Percentiles rank a stretch among this genome's conserved stretches.
These are phyloP conservation scores for Heliopora coerulea DNA, from an alignment of 92 coral and sea anemone genomes.

Conservation along the genomic window DNA sequence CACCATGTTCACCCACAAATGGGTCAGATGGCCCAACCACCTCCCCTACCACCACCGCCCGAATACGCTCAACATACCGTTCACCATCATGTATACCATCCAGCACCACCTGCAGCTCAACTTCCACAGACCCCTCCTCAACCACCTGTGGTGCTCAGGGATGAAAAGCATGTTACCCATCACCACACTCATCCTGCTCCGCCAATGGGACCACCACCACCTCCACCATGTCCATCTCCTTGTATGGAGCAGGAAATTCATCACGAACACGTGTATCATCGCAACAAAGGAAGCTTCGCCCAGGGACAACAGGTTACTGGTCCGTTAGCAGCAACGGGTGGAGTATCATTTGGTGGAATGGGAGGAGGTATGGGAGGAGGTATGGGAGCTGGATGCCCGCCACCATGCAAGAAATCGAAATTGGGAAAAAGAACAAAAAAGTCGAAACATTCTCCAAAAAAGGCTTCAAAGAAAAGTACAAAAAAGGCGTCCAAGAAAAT, in stretches of 20 bases:
- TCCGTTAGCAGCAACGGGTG: conserved; percentile 21
- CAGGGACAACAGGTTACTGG: conserved; percentile 39
- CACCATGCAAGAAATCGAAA: conserved; percentile 35
- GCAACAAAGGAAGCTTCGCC: conserved; percentile 32
- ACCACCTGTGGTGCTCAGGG: conserved; percentile 38
- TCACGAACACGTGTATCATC: conserved; percentile 36
- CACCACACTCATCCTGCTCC: conserved; percentile 45
- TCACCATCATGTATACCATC: conserved; percentile 30
- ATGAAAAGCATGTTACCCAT: conserved; percentile 45
- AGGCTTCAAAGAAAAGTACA: background rate
- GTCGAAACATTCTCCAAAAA: background rate
- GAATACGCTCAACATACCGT: conserved; percentile 31
- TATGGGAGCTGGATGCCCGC: conserved; percentile 30
- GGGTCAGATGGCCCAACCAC: conserved; percentile 29
- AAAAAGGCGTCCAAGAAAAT: background rate
- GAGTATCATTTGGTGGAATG: conserved; percentile 22
- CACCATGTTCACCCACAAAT: conserved; percentile 35
- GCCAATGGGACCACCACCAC: conserved; percentile 37
- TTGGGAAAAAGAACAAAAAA: conserved; percentile 2
- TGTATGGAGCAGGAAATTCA: conserved; percentile 26
- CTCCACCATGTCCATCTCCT: conserved; percentile 39
- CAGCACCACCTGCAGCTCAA: conserved; percentile 32
- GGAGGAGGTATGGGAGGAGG: conserved; percentile 19
- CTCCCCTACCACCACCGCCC: conserved; percentile 32
- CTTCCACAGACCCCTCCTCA: conserved; percentile 38